Evolutionary conservation across 2,797 vertebrate species (phyloP).

Genomic region (Enteromius treurensis): DNA sequence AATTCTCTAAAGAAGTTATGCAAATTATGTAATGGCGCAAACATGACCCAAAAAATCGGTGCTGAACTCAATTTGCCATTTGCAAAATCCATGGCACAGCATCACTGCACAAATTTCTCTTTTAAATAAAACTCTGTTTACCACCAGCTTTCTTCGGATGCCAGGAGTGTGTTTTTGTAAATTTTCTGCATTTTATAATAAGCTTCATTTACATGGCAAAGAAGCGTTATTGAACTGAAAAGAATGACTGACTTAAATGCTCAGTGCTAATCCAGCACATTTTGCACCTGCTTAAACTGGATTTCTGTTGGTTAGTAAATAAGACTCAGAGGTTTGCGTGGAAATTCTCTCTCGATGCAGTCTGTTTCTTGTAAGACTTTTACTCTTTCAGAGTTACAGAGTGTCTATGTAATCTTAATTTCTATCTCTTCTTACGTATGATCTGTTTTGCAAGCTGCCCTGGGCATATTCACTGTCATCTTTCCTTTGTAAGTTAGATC

Average conservation of each 20-base stretch:
- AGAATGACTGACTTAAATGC: background rate
- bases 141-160: background rate
- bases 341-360: background rate
- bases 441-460: background rate
- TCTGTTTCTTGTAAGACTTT: background rate
- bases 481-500: background rate
- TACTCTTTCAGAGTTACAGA: background rate
- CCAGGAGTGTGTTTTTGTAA: background rate
- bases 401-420: background rate
- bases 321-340: background rate
- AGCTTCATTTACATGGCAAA: background rate
- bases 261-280: background rate
- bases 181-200: constrained; percentile 7
- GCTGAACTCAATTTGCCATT: constrained; percentile 22
- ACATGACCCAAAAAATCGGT: background rate
- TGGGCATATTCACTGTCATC: background rate
- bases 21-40: background rate
- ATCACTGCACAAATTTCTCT: background rate
- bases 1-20: background rate
- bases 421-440: background rate
- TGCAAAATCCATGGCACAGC: background rate
- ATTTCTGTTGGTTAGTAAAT: background rate
- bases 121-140: constrained; percentile 3
- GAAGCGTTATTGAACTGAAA: background rate
- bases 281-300: background rate